These are phyloP conservation scores for Torymus texanus DNA, from an alignment of 2,888 invertebrate species.

Conservation along the genomic window DNA sequence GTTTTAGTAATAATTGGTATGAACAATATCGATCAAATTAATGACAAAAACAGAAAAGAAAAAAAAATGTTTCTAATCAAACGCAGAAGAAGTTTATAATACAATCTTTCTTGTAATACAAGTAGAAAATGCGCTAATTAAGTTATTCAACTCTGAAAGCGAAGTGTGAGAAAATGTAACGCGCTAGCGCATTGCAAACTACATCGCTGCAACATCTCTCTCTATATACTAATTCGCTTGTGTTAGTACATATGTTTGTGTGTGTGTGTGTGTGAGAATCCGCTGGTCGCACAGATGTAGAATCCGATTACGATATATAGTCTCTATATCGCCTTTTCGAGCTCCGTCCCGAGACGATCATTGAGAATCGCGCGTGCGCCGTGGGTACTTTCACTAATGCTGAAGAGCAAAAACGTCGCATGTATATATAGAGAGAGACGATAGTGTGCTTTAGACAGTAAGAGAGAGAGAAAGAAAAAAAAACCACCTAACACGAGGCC, in stretches of 20 bases:
- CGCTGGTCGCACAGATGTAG: conserved; percentile 18
- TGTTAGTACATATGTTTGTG: too few species aligned
- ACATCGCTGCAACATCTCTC: background rate
- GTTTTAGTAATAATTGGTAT: too few species aligned
- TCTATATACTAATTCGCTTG: background rate
- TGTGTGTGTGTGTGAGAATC: background rate
- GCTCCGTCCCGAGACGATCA: conserved; percentile 5
- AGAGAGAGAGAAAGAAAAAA: background rate
- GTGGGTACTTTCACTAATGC: conserved; percentile 46
- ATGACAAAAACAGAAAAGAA: too few species aligned
- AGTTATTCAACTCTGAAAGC: too few species aligned
- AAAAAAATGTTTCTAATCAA: too few species aligned
- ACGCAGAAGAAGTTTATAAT: too few species aligned
- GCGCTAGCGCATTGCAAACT: background rate
- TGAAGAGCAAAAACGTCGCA: conserved; percentile 23
- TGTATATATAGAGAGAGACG: background rate
- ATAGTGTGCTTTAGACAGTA: background rate
- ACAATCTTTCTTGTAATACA: too few species aligned
- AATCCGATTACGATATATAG: conserved; percentile 32
- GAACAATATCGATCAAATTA: too few species aligned
- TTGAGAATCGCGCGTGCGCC: conserved; percentile 14
- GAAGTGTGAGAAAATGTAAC: too few species aligned
- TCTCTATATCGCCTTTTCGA: conserved; percentile 29
- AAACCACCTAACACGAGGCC: conserved; percentile 30
- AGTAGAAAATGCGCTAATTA: too few species aligned